Evolutionary conservation across 2,888 invertebrate genomes (phyloP).

Genomic region (Lepidocyrtinus sp.): DNA sequence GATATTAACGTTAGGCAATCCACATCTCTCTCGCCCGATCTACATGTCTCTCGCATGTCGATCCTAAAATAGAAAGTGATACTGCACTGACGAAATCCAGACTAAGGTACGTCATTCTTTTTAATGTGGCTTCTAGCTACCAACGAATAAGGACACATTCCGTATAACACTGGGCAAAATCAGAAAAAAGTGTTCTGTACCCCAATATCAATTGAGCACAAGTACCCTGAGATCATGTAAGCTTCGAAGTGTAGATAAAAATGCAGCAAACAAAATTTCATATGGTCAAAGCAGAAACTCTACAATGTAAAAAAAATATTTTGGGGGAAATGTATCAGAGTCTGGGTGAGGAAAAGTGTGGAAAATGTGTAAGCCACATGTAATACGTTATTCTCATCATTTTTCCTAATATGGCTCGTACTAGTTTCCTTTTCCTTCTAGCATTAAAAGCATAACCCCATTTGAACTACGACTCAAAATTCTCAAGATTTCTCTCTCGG

Average conservation of each 20-base stretch:
- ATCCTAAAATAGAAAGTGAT: conserved; percentile 2
- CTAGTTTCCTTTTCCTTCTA: conserved; percentile 58
- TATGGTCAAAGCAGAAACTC: too few relatives aligned
- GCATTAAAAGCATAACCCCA: conserved; percentile 42
- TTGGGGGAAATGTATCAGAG: background rate
- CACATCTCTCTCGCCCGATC: background rate
- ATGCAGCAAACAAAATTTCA: too few relatives aligned
- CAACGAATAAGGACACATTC: too few relatives aligned
- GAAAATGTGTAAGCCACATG: background rate
- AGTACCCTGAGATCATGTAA: too few relatives aligned
- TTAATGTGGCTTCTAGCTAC: too few relatives aligned
- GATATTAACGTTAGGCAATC: background rate
- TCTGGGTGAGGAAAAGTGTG: background rate
- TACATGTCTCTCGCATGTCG: background rate
- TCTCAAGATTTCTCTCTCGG: conserved; percentile 19
- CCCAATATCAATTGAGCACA: too few relatives aligned
- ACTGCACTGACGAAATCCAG: background rate
- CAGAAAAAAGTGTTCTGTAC: too few relatives aligned
- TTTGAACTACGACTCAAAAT: conserved; percentile 30
- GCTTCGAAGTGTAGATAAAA: too few relatives aligned
- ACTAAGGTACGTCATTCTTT: too few relatives aligned
- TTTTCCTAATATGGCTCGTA: conserved; percentile 53
- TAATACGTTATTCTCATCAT: conserved; percentile 35
- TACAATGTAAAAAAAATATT: background rate
- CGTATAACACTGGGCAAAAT: too few relatives aligned